These are phyloP conservation scores for Tenrec ecaudatus DNA, from an alignment of 2,113 vertebrate species.

Conservation along the genomic window DNA sequence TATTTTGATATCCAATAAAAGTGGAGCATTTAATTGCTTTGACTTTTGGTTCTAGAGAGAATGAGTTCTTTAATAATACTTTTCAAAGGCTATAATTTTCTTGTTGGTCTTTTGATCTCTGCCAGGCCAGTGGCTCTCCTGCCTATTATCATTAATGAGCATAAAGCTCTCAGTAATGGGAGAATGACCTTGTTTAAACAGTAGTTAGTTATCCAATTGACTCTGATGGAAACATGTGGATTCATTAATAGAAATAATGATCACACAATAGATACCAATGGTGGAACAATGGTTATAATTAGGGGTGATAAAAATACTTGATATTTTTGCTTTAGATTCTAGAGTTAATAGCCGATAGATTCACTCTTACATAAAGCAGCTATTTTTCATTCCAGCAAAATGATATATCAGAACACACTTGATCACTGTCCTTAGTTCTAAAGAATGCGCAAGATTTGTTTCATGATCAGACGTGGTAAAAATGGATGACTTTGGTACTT, in stretches of 20 bases:
- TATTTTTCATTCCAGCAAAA: constrained; percentile 8
- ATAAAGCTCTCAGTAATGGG: constrained; percentile 16
- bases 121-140: not conserved
- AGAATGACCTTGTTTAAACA: constrained; percentile 72
- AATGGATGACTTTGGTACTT: not conserved
- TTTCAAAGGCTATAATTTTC: constrained; percentile 76
- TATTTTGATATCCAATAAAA: constrained; percentile 53
- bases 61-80: constrained; percentile 69
- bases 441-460: not conserved
- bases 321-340: not conserved
- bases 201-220: constrained; percentile 65
- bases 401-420: not conserved
- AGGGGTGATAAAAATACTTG: not conserved
- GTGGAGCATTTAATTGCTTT: constrained; percentile 67
- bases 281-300: constrained; percentile 11
- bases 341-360: not conserved
- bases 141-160: constrained; percentile 66
- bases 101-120: constrained; percentile 71
- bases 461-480: not conserved
- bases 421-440: not conserved
- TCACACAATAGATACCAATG: constrained; percentile 8
- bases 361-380: not conserved
- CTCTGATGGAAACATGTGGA: constrained; percentile 13
- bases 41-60: constrained; percentile 66
- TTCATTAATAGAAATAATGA: constrained; percentile 66